A percentile compares a stretch with the other conserved stretches of the same genome.
Evolutionary conservation across 2,797 vertebrate genomes (phyloP).

Genomic region (Pipistrellus pygmaeus): DNA sequence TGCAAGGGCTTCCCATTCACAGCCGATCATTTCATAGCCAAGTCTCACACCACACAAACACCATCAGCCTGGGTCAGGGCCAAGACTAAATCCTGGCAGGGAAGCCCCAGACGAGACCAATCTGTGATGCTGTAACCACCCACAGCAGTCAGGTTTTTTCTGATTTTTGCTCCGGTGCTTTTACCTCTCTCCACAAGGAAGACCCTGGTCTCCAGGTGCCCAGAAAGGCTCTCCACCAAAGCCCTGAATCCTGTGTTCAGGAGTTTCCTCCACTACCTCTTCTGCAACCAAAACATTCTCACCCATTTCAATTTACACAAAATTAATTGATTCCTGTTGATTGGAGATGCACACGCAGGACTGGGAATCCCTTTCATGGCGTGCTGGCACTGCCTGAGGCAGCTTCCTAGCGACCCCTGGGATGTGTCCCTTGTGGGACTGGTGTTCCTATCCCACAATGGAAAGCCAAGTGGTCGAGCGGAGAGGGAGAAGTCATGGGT

Average conservation of each 20-base stretch:
- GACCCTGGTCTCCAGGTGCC: background rate
- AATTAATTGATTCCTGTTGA: background rate
- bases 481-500: fast-evolving
- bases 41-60: background rate
- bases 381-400: background rate
- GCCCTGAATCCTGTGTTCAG: background rate
- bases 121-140: background rate
- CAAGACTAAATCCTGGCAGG: background rate
- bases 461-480: background rate
- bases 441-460: background rate
- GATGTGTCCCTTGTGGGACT: fast-evolving
- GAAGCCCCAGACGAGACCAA: background rate
- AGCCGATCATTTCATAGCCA: no score
- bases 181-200: background rate
- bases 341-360: background rate
- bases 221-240: background rate
- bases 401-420: background rate
- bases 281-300: slow-evolving; percentile 25
- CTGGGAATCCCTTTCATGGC: background rate
- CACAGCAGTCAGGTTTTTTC: background rate
- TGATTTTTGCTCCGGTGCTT: background rate
- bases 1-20: background rate
- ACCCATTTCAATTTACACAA: background rate
- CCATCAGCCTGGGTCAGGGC: fast-evolving
- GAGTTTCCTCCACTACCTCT: background rate